A percentile compares a stretch with the other conserved stretches of the same genome.
Evolutionary conservation across 1,140 invertebrate genomes (phyloP).

Genomic region (Manduca sexta): DNA sequence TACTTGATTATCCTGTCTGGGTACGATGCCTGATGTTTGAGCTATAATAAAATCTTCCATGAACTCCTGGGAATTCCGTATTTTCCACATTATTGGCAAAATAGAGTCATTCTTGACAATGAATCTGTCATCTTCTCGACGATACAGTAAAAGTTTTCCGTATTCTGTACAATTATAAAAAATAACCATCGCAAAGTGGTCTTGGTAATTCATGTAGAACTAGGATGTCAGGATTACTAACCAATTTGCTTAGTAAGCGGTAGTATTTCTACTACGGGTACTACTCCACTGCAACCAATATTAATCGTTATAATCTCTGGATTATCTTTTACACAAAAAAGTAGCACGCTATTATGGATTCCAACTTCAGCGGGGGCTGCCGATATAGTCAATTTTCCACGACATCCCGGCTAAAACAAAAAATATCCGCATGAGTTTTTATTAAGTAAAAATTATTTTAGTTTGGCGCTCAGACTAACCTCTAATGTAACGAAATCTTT

Average conservation of each 20-base stretch:
- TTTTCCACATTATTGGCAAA: slow-evolving; percentile 59
- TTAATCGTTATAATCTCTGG: slow-evolving; percentile 52
- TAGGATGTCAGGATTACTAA: slow-evolving; percentile 21
- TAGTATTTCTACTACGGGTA: slow-evolving; percentile 51
- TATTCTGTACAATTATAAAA: slow-evolving; percentile 41
- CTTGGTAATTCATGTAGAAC: too few species aligned
- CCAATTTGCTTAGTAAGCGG: slow-evolving; percentile 54
- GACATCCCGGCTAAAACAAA: slow-evolving; percentile 48
- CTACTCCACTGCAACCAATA: slow-evolving; percentile 48
- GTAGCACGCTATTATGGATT: slow-evolving; percentile 32
- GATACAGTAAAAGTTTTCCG: slow-evolving; percentile 53
- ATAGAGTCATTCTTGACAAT: slow-evolving; percentile 68
- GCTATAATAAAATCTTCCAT: slow-evolving; percentile 57
- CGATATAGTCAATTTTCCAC: slow-evolving; percentile 43
- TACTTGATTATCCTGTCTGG: slow-evolving; percentile 53
- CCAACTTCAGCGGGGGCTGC: slow-evolving; percentile 54
- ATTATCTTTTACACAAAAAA: slow-evolving; percentile 60
- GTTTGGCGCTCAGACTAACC: slow-evolving; percentile 21
- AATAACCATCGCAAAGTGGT: too few species aligned
- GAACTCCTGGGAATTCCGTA: slow-evolving; percentile 54
- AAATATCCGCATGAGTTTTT: not conserved
- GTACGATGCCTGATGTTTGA: slow-evolving; percentile 42
- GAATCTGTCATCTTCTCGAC: slow-evolving; percentile 57
- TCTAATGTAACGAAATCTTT: slow-evolving; percentile 44
- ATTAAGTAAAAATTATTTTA: not conserved